phyloP scores from a whole-genome alignment of 1,140 invertebrate genomes.

The Drosophila burlai region DNA sequence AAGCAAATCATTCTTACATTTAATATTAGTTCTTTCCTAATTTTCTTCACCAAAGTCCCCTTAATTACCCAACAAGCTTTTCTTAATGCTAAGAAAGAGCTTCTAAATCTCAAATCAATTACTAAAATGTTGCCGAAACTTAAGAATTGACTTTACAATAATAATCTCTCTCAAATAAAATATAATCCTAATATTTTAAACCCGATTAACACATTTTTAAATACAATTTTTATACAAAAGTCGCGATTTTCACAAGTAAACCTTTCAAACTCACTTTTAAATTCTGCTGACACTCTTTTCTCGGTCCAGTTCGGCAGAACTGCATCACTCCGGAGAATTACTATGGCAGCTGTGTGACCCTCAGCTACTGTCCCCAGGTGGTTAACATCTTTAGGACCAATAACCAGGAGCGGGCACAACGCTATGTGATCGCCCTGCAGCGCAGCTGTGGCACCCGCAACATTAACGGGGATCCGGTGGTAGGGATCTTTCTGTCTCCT shows the following conservation, averaged over 20 bases:
- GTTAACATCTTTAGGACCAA: slow-evolving; percentile 61
- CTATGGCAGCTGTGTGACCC: slow-evolving; percentile 71
- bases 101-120: background rate
- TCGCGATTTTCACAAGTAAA: background rate
- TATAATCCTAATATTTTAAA: background rate
- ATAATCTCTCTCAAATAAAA: background rate
- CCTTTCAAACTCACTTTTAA: background rate
- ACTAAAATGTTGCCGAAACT: background rate
- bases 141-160: background rate
- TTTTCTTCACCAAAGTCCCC: background rate
- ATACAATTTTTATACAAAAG: background rate
- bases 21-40: background rate
- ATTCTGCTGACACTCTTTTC: background rate
- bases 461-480: slow-evolving; percentile 75
- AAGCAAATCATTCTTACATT: background rate
- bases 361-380: slow-evolving; percentile 76
- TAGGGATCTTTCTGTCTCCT: slow-evolving; percentile 40
- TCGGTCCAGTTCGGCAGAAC: slow-evolving; percentile 58
- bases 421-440: slow-evolving; percentile 71
- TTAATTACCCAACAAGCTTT: background rate
- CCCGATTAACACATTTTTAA: background rate
- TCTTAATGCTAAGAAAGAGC: background rate
- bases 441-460: slow-evolving; percentile 73
- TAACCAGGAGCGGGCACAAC: slow-evolving; percentile 54
- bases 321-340: slow-evolving; percentile 79